Percentiles rank a stretch among this genome's conserved stretches.
Evolutionary conservation across 2,888 invertebrate species (phyloP).

Genomic region (Gandaritis pyraliata): DNA sequence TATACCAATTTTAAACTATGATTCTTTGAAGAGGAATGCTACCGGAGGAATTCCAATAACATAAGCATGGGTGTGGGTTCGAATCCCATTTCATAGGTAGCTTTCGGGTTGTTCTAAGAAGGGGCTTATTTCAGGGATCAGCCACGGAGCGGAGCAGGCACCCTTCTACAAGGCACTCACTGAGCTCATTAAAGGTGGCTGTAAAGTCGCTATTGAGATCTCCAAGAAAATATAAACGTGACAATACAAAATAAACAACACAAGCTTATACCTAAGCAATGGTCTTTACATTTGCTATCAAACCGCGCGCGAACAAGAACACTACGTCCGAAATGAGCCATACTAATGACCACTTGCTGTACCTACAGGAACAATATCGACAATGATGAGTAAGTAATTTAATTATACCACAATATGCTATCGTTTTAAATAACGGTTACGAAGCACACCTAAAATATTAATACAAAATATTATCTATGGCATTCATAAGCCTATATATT

Average conservation of each 20-base stretch:
- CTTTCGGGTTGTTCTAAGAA: too few relatives aligned
- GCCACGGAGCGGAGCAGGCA: slow-evolving; percentile 97
- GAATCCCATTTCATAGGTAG: too few relatives aligned
- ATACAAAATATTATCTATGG: too few relatives aligned
- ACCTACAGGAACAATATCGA: neutral
- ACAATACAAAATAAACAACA: neutral
- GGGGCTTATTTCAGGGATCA: slow-evolving; percentile 85
- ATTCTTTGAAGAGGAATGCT: too few relatives aligned
- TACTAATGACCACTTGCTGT: too few relatives aligned
- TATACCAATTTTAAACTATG: too few relatives aligned
- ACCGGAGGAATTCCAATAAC: too few relatives aligned
- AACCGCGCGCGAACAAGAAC: neutral
- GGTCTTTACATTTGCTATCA: too few relatives aligned
- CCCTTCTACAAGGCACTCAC: slow-evolving; percentile 95
- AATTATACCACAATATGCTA: neutral
- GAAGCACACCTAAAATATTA: too few relatives aligned
- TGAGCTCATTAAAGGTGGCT: slow-evolving; percentile 94
- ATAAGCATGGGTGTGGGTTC: too few relatives aligned
- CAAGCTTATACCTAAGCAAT: too few relatives aligned
- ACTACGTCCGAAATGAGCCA: neutral
- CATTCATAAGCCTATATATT: too few relatives aligned
- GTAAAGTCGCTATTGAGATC: slow-evolving; percentile 96
- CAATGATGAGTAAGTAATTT: neutral
- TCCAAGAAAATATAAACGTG: slow-evolving; percentile 91
- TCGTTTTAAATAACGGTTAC: neutral